Percentiles rank a stretch among this genome's conserved stretches.
Conservation (phyloP, 2,888 invertebrate species). For the Urechis unicinctus region DNA sequence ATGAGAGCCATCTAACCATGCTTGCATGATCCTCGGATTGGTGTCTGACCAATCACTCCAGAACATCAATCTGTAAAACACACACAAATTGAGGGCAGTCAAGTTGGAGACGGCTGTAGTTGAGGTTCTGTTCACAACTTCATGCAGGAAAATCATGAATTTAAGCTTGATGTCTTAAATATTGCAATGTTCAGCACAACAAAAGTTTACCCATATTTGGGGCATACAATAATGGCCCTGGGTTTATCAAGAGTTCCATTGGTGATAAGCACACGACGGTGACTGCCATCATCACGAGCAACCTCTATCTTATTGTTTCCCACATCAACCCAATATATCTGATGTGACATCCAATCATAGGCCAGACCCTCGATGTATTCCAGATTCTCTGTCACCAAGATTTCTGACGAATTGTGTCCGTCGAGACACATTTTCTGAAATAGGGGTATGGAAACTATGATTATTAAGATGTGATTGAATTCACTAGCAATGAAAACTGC, state of each 20-base stretch:
- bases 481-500: too few relatives aligned
- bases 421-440: constrained; percentile 55
- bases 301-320: constrained; percentile 76
- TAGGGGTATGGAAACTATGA: neutral
- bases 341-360: constrained; percentile 79
- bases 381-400: constrained; percentile 68
- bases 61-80: constrained; percentile 58
- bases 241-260: constrained; percentile 61
- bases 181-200: too few relatives aligned
- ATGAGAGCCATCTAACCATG: constrained; percentile 72
- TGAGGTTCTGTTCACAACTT: too few relatives aligned
- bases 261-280: constrained; percentile 71
- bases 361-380: constrained; percentile 83
- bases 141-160: too few relatives aligned
- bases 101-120: too few relatives aligned
- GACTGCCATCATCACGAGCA: constrained; percentile 68
- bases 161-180: too few relatives aligned
- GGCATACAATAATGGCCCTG: constrained; percentile 76
- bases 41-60: constrained; percentile 83
- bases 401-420: constrained; percentile 60
- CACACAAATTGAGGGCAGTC: neutral
- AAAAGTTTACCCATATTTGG: constrained; percentile 61
- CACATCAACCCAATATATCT: constrained; percentile 76
- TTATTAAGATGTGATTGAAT: neutral
- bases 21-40: constrained; percentile 70